Conservation (phyloP, 2,888 invertebrate genomes). For the Melangyna quadrimaculata region DNA sequence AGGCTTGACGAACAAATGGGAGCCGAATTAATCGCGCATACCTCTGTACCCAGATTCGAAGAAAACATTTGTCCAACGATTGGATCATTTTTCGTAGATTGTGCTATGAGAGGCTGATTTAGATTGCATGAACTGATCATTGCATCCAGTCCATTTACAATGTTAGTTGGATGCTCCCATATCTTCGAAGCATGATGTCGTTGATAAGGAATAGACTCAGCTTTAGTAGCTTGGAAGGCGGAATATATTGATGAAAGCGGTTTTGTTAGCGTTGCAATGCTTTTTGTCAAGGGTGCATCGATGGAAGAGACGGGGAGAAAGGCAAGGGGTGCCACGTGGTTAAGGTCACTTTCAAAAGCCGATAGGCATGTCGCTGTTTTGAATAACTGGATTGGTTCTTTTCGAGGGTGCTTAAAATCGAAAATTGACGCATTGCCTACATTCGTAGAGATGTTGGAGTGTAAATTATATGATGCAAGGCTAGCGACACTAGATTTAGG, state of each 20-base stretch:
- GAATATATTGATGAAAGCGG: neutral
- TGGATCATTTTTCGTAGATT: neutral
- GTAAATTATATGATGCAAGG: neutral
- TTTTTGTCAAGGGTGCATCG: neutral
- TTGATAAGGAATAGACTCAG: neutral
- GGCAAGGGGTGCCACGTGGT: neutral
- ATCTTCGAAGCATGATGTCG: neutral
- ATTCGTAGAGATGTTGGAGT: too few species aligned
- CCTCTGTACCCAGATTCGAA: neutral
- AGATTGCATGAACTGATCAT: neutral
- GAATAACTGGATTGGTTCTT: neutral
- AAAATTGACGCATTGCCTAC: too few species aligned
- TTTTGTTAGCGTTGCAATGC: neutral
- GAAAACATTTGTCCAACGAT: neutral
- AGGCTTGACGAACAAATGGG: neutral
- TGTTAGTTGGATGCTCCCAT: neutral
- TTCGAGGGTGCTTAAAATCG: neutral
- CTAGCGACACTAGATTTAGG: neutral
- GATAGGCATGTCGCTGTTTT: neutral
- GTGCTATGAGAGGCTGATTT: neutral
- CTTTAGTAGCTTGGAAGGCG: neutral
- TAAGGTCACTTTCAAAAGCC: neutral
- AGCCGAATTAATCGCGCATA: neutral
- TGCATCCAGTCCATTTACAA: neutral
- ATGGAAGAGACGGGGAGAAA: neutral